Evolutionary conservation across 37 sponge, comb jelly and placozoan species (phyloP).

Genomic region (Diacarnus erythraeanus): DNA sequence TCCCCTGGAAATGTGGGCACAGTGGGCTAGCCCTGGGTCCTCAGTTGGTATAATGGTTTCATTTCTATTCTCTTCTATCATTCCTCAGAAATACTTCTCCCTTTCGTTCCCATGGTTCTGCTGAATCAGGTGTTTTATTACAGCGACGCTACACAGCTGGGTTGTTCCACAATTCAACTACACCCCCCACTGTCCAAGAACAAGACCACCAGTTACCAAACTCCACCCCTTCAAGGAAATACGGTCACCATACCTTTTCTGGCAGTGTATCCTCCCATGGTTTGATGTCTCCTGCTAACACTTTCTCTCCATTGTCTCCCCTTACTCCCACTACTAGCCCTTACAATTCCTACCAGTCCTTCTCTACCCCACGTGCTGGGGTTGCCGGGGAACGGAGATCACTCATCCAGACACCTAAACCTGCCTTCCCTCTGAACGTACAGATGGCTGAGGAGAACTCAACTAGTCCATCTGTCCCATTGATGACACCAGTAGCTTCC

Average conservation of each 20-base stretch:
- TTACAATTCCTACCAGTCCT: neutral
- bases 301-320: no score
- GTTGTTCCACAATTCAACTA: neutral
- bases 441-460: neutral
- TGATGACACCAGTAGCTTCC: neutral
- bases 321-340: neutral
- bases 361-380: constrained; percentile 6
- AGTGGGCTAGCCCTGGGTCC: no score
- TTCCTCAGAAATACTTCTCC: neutral
- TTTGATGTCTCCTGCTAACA: neutral
- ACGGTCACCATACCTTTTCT: neutral
- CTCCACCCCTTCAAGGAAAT: neutral
- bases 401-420: constrained; percentile 29
- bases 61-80: no score
- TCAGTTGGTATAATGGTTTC: no score
- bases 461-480: neutral
- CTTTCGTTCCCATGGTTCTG: constrained; percentile 7
- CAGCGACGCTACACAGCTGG: neutral
- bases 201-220: neutral
- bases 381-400: constrained; percentile 35
- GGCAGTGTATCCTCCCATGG: neutral
- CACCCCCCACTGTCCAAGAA: neutral
- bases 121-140: constrained; percentile 43
- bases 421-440: constrained; percentile 55
- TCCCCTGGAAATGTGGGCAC: no score